Evolutionary conservation across 2,888 invertebrate genomes (phyloP).

Genomic region (Hypercompe scribonia): DNA sequence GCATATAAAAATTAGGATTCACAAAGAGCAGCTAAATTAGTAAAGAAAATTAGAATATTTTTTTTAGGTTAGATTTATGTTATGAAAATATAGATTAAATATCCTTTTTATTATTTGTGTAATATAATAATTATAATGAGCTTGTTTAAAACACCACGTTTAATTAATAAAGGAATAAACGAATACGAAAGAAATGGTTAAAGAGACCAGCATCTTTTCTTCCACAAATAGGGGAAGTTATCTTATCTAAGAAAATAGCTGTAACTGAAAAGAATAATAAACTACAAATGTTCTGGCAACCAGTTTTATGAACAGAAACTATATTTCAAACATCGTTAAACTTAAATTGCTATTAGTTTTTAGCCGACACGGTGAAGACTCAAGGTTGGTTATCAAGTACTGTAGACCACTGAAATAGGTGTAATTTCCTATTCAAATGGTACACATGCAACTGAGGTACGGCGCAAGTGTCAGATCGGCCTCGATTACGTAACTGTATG

Average conservation of each 20-base stretch:
- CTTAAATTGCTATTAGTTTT: constrained; percentile 34
- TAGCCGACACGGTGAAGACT: constrained; percentile 34
- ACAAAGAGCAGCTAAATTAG: too few species aligned
- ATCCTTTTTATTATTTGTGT: too few species aligned
- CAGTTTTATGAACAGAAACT: neutral
- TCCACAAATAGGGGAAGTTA: neutral
- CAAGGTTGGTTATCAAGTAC: constrained; percentile 43
- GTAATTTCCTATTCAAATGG: constrained; percentile 70
- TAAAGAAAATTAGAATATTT: too few species aligned
- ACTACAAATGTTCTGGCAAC: neutral
- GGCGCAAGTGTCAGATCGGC: constrained; percentile 70
- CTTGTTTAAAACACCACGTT: too few species aligned
- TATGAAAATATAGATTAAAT: too few species aligned
- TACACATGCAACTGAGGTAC: constrained; percentile 73
- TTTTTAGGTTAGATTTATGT: too few species aligned
- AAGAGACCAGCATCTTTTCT: neutral
- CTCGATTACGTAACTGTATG: constrained; percentile 78
- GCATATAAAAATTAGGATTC: too few species aligned
- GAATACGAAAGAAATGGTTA: neutral
- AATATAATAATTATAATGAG: too few species aligned
- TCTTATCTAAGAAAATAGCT: neutral
- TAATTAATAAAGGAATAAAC: too few species aligned
- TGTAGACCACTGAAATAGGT: constrained; percentile 65
- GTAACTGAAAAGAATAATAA: neutral
- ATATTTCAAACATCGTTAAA: constrained; percentile 36